Conservation (phyloP, 2,113 vertebrate species). For the Platichthys flesus region DNA sequence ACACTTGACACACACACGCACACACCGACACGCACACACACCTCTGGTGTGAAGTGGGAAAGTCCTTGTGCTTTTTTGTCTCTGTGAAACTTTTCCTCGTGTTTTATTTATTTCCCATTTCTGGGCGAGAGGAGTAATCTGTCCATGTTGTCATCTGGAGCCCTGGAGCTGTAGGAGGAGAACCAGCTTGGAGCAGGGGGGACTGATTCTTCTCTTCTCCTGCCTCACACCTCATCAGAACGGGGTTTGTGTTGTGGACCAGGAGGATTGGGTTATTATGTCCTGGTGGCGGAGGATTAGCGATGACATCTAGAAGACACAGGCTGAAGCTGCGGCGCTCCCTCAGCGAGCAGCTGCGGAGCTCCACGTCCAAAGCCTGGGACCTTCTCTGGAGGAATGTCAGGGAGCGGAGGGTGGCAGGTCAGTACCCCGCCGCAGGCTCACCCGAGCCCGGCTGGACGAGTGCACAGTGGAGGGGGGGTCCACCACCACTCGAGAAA, state of each 20-base stretch:
- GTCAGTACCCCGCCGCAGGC: slow-evolving; percentile 80
- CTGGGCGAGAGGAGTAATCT: neutral
- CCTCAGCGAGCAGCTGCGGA: slow-evolving; percentile 91
- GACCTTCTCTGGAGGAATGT: slow-evolving; percentile 91
- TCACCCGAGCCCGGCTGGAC: neutral
- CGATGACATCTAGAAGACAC: slow-evolving; percentile 86
- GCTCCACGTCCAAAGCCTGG: slow-evolving; percentile 93
- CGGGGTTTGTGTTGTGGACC: slow-evolving; percentile 13
- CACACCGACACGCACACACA: slow-evolving; percentile 28
- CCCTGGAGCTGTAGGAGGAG: neutral
- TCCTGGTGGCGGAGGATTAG: slow-evolving; percentile 63
- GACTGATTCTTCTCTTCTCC: neutral
- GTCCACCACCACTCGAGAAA: neutral
- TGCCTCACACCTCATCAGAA: neutral
- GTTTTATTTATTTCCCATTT: neutral
- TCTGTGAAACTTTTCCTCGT: slow-evolving; percentile 9
- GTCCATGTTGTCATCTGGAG: slow-evolving; percentile 30
- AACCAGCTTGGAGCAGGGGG: no score
- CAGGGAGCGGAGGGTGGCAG: slow-evolving; percentile 92
- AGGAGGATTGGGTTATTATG: slow-evolving; percentile 73
- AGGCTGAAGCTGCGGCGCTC: slow-evolving; percentile 87
- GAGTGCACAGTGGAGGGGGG: neutral
- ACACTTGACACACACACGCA: slow-evolving; percentile 19
- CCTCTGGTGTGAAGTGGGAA: slow-evolving; percentile 65
- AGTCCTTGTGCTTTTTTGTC: slow-evolving; percentile 33